Base-by-base conservation (phyloP, 2,113 vertebrate genomes). In the Solea solea region DNA sequence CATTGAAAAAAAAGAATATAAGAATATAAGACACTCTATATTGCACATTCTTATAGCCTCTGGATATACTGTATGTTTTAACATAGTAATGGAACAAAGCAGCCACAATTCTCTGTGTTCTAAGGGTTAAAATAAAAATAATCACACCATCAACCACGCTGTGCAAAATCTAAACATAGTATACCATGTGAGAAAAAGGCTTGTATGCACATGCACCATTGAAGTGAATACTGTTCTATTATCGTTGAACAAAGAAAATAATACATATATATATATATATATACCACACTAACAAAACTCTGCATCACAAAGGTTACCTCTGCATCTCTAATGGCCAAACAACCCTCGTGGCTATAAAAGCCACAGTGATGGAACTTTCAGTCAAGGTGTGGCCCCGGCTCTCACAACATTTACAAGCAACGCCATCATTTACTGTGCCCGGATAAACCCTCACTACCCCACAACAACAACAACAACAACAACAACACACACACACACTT, bases 401-500 rank as follows among this genome's bases (percentile, higher is more conserved):
- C 58, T 78, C 60, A 59, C 13, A 72, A 28, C 40, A 78, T 82
- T 79, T 72, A 76, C 76, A 80, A 68, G 67, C 55, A 60, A 78
- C 76, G 66, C 28, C 51, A 45, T 66, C 21, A 78, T 82, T 87
- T 87, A 74, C 21, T n/a, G 58, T 15, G 46, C 0, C 2, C 13
- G 71, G 50, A 81, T 64, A 64, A 75, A 76, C 55, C 66, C 8
- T 15, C 9, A 4, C n/a, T 39, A n/a, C 4, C 8, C 55, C n/a
- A 9, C 55, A 40, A 34, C n/a, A 10, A 41, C 51, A 49, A 48
- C 57, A 14, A 16, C 56, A 10, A 21, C 1, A 10, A 45, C 25
- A 39, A 9, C 7, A 4, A 39, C 45, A 14, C 13, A 10, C 60
- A 48, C 14, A 11, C 50, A 54, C 44, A 60, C 75, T 69, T 78